Evolutionary conservation across 2,113 vertebrate species (phyloP).

Genomic region (Bufo gargarizans): DNA sequence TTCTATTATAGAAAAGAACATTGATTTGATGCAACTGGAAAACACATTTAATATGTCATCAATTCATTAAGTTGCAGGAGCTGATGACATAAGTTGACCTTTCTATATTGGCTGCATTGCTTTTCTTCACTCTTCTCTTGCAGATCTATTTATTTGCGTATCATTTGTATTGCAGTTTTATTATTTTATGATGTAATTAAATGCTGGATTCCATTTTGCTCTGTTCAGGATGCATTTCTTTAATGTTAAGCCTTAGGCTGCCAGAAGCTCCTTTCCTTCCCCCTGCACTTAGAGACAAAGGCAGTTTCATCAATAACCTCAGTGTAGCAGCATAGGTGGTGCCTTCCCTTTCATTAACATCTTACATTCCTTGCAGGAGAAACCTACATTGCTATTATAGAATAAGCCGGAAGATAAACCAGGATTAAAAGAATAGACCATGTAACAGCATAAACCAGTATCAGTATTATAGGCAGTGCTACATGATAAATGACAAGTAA

Average conservation of each 20-base stretch:
- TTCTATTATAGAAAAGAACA: too few species aligned
- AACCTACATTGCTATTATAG: not conserved
- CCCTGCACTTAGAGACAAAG: conserved; percentile 24
- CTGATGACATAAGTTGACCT: not conserved
- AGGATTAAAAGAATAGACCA: not conserved
- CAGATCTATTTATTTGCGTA: not conserved
- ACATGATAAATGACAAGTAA: not conserved
- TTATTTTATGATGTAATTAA: not conserved
- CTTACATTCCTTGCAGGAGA: not conserved
- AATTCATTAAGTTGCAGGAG: not conserved
- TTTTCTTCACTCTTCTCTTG: not conserved
- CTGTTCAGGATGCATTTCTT: not conserved
- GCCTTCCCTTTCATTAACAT: not conserved
- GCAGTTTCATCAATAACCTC: conserved; percentile 29
- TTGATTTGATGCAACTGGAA: too few species aligned
- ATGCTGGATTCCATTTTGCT: conserved; percentile 1
- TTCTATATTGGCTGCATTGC: not conserved
- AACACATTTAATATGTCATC: too few species aligned
- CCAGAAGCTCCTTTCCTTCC: not conserved
- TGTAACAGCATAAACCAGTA: not conserved
- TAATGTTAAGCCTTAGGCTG: conserved; percentile 2
- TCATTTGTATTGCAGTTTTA: not conserved
- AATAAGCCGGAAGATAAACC: not conserved
- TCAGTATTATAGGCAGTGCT: not conserved
- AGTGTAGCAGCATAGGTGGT: not conserved